Evolutionary conservation across 1,140 invertebrate species (phyloP).

Genomic region (Orchestia grillus): DNA sequence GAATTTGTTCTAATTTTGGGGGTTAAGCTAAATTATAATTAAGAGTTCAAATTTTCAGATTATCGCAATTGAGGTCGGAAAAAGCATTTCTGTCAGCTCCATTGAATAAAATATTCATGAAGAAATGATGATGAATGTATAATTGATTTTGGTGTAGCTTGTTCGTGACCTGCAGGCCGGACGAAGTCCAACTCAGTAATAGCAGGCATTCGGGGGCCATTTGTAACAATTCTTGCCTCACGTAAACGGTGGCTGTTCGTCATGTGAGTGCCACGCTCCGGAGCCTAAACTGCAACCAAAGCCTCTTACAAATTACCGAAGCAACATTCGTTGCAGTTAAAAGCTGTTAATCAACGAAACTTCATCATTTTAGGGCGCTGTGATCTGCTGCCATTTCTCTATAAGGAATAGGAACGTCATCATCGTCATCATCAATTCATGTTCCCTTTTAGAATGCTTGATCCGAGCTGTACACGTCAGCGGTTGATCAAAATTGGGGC

Average conservation of each 20-base stretch:
- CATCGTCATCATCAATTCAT: not conserved
- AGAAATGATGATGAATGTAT: not conserved
- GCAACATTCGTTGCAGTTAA: not conserved
- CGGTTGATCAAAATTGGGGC: too few relatives aligned
- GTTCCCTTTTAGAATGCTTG: not conserved
- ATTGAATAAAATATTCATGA: not conserved
- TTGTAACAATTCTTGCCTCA: constrained; percentile 1
- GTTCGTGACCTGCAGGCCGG: not conserved
- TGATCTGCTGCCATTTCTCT: not conserved
- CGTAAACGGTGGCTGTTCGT: constrained; percentile 13
- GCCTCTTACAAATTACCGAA: constrained; percentile 21
- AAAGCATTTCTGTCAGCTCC: not conserved
- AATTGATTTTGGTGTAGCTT: not conserved
- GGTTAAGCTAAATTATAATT: not conserved
- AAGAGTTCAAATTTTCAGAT: not conserved
- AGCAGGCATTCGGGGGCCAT: not conserved
- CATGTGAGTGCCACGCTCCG: not conserved
- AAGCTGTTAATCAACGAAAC: not conserved
- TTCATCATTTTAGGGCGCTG: not conserved
- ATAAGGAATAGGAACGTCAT: not conserved
- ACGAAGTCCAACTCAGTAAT: not conserved
- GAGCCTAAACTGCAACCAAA: not conserved
- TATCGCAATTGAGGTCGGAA: not conserved
- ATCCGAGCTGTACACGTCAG: not conserved
- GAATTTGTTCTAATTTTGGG: not conserved